Evolutionary conservation across 2,888 invertebrate genomes (phyloP).

Genomic region (Brenthis hecate): DNA sequence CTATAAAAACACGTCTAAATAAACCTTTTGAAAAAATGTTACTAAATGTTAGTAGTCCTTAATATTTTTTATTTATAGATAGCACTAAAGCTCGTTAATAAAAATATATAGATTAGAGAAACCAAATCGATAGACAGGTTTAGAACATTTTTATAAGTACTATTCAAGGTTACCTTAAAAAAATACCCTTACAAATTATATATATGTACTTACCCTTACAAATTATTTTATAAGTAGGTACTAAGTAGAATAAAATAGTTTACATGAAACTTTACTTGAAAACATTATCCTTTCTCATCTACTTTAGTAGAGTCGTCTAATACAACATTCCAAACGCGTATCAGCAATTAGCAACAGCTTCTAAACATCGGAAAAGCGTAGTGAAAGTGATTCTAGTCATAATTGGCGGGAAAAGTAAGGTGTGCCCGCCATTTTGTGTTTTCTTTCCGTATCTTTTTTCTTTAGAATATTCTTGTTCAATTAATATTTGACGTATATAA

Average conservation of each 20-base stretch:
- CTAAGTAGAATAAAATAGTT: not conserved
- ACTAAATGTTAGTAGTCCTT: too few species aligned
- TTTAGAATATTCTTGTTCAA: too few species aligned
- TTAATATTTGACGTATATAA: not conserved
- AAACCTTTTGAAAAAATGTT: too few species aligned
- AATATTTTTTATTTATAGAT: too few species aligned
- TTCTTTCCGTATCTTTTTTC: conserved; percentile 63
- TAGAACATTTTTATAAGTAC: too few species aligned
- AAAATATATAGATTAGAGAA: too few species aligned
- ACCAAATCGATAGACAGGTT: too few species aligned
- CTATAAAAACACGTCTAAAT: too few species aligned
- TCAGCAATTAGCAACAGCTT: conserved; percentile 43
- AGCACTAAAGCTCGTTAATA: too few species aligned
- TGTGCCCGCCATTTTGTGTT: conserved; percentile 55
- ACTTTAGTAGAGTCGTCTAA: conserved; percentile 40
- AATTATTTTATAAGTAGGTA: not conserved
- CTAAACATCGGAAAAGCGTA: conserved; percentile 51
- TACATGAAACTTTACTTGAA: not conserved
- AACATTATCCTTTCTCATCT: conserved; percentile 11
- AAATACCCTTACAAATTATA: not conserved
- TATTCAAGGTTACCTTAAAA: too few species aligned
- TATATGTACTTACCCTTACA: not conserved
- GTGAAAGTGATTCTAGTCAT: conserved; percentile 69
- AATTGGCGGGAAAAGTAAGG: conserved; percentile 67
- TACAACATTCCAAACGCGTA: conserved; percentile 43